These are phyloP conservation scores for Aproaerema taeniolella DNA, from an alignment of 2,888 invertebrate species.

Conservation along the genomic window DNA sequence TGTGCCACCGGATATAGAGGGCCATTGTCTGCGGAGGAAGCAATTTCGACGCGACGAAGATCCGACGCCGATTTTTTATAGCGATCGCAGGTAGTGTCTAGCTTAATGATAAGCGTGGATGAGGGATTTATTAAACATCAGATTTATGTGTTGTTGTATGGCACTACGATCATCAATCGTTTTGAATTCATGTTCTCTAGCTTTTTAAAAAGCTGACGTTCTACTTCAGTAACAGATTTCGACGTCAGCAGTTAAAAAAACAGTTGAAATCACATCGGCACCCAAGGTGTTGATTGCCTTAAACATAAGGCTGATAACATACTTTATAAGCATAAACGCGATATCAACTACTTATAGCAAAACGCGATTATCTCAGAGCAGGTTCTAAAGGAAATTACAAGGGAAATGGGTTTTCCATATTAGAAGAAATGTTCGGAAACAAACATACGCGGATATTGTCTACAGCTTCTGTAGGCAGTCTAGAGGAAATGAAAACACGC, in stretches of 20 bases:
- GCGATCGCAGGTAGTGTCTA: constrained; percentile 14
- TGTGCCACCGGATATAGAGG: constrained; percentile 69
- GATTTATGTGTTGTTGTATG: too few species aligned
- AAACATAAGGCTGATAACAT: too few species aligned
- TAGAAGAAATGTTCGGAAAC: constrained; percentile 69
- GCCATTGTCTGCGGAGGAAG: constrained; percentile 72
- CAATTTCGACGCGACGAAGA: constrained; percentile 67
- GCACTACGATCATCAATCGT: too few species aligned
- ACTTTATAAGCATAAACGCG: too few species aligned
- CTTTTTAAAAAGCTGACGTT: too few species aligned
- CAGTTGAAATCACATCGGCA: too few species aligned
- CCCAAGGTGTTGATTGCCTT: too few species aligned
- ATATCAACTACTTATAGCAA: too few species aligned
- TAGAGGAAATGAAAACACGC: constrained; percentile 32
- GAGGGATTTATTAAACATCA: too few species aligned
- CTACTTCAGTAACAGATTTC: too few species aligned
- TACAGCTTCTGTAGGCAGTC: constrained; percentile 48
- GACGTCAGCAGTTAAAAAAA: too few species aligned
- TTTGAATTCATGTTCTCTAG: too few species aligned
- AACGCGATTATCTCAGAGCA: not conserved
- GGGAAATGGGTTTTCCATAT: constrained; percentile 71
- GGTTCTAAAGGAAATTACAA: constrained; percentile 46
- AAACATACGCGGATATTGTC: constrained; percentile 69
- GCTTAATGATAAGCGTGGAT: constrained; percentile 11
- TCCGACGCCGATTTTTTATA: constrained; percentile 58